These are phyloP conservation scores for Laupala kohalensis DNA, from an alignment of 1,140 invertebrate species.

Conservation along the genomic window DNA sequence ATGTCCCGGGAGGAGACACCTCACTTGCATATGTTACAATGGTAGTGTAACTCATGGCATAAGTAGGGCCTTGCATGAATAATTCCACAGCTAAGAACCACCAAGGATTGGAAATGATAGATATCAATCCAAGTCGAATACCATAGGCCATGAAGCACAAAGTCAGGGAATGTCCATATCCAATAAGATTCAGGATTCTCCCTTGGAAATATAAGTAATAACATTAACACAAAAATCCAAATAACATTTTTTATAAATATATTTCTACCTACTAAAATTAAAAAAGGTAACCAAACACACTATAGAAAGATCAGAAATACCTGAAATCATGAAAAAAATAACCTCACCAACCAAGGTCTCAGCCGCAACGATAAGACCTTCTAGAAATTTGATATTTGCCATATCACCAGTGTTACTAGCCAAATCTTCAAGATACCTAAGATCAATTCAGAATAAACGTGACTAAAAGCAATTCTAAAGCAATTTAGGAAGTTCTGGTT, in stretches of 20 bases:
- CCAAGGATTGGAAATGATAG: constrained; percentile 56
- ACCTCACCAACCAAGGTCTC: constrained; percentile 61
- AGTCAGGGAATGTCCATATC: constrained; percentile 54
- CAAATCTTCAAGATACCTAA: constrained; percentile 57
- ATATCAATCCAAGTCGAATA: constrained; percentile 48
- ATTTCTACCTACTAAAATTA: not conserved
- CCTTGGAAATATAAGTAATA: constrained; percentile 32
- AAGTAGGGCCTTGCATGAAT: constrained; percentile 62
- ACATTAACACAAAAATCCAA: not conserved
- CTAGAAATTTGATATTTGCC: constrained; percentile 56
- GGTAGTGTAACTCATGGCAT: constrained; percentile 61
- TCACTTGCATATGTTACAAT: constrained; percentile 64
- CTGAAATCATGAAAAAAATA: constrained; percentile 56
- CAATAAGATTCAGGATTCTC: constrained; percentile 53
- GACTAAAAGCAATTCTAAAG: no score
- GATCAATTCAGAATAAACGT: not conserved
- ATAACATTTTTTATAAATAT: not conserved
- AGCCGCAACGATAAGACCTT: constrained; percentile 57
- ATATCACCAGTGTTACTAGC: constrained; percentile 41
- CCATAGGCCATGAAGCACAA: constrained; percentile 57
- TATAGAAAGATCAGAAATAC: constrained; percentile 22
- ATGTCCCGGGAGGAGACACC: constrained; percentile 59
- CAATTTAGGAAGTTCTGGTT: no score
- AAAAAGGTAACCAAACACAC: not conserved
- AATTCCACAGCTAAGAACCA: constrained; percentile 55